phyloP scores from a whole-genome alignment of 2,797 vertebrate genomes.

The Kryptopterus vitreolus region DNA sequence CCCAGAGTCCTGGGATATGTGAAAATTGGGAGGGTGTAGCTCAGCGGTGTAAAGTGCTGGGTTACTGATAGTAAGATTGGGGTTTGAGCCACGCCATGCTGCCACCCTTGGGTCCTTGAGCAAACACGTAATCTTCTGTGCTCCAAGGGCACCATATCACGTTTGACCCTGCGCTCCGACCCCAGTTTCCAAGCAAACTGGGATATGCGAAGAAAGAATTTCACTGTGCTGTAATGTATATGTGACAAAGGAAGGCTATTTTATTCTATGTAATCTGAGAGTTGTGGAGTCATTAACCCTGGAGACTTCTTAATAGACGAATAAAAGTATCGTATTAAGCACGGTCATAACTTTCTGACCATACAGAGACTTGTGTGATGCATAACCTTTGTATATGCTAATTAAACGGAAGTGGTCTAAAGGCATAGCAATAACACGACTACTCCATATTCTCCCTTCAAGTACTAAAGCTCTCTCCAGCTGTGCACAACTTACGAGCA shows the following conservation, averaged over 20 bases:
- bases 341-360: neutral
- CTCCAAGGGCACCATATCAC: no score
- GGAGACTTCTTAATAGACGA: neutral
- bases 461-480: slow-evolving; percentile 11
- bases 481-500: slow-evolving; percentile 53
- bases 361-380: neutral
- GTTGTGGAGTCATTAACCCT: neutral
- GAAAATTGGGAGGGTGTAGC: no score
- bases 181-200: no score
- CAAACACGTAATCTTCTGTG: no score
- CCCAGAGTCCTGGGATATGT: no score
- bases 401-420: neutral
- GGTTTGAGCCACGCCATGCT: no score
- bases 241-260: no score
- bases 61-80: no score
- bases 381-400: slow-evolving; percentile 12
- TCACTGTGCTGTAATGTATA: neutral
- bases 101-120: no score
- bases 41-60: no score
- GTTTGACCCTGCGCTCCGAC: no score
- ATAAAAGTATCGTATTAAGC: neutral
- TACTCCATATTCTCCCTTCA: neutral
- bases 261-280: neutral
- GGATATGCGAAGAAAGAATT: no score
- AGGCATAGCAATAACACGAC: neutral